Evolutionary conservation across 2,113 vertebrate genomes (phyloP).

Genomic region (Chelonoidis abingdonii): DNA sequence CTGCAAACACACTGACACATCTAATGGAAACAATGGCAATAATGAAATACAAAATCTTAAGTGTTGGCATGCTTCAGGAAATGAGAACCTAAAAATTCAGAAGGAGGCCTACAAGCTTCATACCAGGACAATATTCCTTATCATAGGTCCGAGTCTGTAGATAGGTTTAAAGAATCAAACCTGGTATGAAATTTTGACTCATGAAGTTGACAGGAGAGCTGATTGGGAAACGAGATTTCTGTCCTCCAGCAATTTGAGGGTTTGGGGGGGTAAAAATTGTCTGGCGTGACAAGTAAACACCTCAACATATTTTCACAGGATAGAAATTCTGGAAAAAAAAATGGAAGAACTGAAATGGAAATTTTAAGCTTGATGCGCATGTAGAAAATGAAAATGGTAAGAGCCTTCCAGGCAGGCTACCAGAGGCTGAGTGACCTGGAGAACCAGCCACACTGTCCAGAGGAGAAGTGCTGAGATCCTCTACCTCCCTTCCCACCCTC

Average conservation of each 20-base stretch:
- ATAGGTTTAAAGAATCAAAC: not conserved
- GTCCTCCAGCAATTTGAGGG: not conserved
- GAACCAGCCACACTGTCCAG: not conserved
- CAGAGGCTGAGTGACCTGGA: not conserved
- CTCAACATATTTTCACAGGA: not conserved
- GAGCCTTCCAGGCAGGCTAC: not conserved
- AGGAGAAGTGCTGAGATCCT: not conserved
- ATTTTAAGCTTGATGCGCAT: not conserved
- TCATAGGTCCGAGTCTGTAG: not conserved
- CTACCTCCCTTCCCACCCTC: not conserved
- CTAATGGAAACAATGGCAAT: not conserved
- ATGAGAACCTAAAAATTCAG: not conserved
- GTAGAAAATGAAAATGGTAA: not conserved
- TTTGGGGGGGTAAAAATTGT: not conserved
- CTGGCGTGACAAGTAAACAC: not conserved
- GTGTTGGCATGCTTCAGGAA: rapidly evolving
- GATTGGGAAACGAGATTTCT: not conserved
- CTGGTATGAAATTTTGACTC: not conserved
- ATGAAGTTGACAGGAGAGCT: not conserved
- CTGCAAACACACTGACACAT: not conserved
- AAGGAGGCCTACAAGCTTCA: not conserved
- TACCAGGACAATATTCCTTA: not conserved
- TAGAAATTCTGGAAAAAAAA: not conserved
- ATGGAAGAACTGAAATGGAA: not conserved
- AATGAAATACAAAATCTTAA: not conserved